These are phyloP conservation scores for Pangasius mekongensis DNA, from an alignment of 2,797 vertebrate genomes.

Conservation along the genomic window DNA sequence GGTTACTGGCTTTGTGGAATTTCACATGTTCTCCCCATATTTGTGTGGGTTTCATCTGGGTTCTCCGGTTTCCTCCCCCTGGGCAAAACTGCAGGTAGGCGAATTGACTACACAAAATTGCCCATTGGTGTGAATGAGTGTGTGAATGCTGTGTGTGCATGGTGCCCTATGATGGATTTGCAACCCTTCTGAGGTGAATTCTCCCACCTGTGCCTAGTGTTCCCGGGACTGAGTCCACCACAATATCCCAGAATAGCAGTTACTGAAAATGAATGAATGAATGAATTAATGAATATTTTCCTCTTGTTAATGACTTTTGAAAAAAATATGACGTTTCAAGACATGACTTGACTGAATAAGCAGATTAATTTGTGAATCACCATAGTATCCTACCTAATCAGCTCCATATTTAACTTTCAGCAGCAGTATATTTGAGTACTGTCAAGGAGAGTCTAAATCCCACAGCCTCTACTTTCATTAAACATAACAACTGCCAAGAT, in stretches of 20 bases:
- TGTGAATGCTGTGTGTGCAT: background rate
- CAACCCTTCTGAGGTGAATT: background rate
- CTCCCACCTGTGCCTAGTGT: too few relatives aligned
- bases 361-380: background rate
- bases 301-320: background rate
- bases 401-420: background rate
- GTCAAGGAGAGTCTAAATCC: background rate
- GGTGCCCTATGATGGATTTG: background rate
- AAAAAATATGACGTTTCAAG: background rate
- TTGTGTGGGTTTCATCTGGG: background rate
- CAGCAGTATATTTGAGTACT: too few relatives aligned
- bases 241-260: background rate
- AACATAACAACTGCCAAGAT: conserved; percentile 20
- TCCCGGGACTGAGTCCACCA: background rate
- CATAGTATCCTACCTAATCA: background rate
- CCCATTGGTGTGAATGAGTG: background rate
- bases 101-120: background rate
- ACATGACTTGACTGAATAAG: background rate
- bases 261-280: background rate
- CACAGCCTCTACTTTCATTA: conserved; percentile 16
- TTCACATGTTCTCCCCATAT: background rate
- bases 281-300: background rate
- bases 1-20: background rate
- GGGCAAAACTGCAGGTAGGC: background rate
- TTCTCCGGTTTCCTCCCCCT: background rate